A percentile compares a stretch with the other conserved stretches of the same genome.
phyloP scores from a whole-genome alignment of 2,888 invertebrate genomes.

The Myathropa florea region DNA sequence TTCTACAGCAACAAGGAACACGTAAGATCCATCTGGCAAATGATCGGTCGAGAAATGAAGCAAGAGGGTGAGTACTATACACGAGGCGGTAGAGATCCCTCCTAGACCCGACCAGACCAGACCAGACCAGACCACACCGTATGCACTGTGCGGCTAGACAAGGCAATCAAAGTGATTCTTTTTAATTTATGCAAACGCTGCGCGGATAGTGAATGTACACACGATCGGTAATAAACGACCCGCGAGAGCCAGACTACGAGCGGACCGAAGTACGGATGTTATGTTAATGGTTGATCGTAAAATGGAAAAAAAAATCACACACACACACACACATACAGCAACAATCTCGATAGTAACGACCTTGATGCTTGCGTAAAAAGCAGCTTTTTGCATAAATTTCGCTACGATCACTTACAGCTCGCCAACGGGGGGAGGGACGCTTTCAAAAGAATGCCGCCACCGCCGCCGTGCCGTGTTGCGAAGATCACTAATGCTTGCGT shows the following conservation, averaged over 20 bases:
- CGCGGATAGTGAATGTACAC: slow-evolving; percentile 67
- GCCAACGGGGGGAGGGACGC: slow-evolving; percentile 5
- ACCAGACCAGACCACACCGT: neutral
- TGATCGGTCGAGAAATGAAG: slow-evolving; percentile 71
- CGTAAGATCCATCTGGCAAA: slow-evolving; percentile 70
- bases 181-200: slow-evolving; percentile 67
- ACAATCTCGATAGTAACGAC: slow-evolving; percentile 62
- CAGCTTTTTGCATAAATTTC: slow-evolving; percentile 68
- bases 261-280: slow-evolving; percentile 68
- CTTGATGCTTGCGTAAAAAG: slow-evolving; percentile 69
- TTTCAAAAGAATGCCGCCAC: slow-evolving; percentile 57
- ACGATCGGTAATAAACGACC: slow-evolving; percentile 53
- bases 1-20: slow-evolving; percentile 72
- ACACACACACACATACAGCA: neutral
- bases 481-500: slow-evolving; percentile 40
- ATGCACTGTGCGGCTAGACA: slow-evolving; percentile 57
- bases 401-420: slow-evolving; percentile 60
- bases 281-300: slow-evolving; percentile 64
- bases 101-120: slow-evolving; percentile 20
- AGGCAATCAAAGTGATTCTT: slow-evolving; percentile 55
- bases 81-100: slow-evolving; percentile 7
- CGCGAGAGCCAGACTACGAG: slow-evolving; percentile 37
- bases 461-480: slow-evolving; percentile 24
- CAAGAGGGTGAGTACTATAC: slow-evolving; percentile 66
- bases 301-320: slow-evolving; percentile 9